Conservation (phyloP, 2,113 vertebrate genomes). For the Sitta europaea region DNA sequence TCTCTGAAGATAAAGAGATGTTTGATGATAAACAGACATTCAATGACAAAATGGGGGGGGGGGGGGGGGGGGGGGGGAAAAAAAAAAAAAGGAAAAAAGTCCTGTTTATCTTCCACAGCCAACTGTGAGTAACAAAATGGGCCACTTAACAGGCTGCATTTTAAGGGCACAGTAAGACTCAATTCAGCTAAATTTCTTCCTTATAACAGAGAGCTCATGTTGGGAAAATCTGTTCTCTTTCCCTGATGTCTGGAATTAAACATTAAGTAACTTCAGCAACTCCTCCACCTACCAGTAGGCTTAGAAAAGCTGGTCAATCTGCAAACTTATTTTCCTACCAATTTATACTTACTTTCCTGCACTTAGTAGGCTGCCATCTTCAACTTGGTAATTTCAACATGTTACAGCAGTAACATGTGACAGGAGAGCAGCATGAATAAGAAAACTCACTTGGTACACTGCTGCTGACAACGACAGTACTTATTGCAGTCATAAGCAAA, state of each 20-base stretch:
- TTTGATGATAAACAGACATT: neutral
- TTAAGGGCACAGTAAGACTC: neutral
- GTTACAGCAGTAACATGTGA: accelerated
- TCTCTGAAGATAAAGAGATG: neutral
- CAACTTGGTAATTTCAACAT: no score
- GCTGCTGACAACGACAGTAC: neutral
- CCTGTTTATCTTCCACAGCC: neutral
- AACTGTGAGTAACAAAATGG: neutral
- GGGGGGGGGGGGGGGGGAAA: no score
- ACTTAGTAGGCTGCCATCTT: neutral
- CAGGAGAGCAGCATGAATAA: accelerated
- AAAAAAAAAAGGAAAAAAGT: accelerated
- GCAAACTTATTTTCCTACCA: neutral
- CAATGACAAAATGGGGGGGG: no score
- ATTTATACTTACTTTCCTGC: neutral
- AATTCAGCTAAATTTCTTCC: neutral
- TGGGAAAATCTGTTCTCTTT: neutral
- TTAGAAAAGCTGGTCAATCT: neutral
- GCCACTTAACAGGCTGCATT: neutral
- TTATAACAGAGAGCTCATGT: neutral
- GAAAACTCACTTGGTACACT: neutral
- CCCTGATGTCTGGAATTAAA: neutral
- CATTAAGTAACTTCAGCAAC: neutral
- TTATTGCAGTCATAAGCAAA: accelerated
- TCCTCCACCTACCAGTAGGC: neutral